These are phyloP conservation scores for Homarus gammarus DNA, from an alignment of 2,888 invertebrate species.

Conservation along the genomic window DNA sequence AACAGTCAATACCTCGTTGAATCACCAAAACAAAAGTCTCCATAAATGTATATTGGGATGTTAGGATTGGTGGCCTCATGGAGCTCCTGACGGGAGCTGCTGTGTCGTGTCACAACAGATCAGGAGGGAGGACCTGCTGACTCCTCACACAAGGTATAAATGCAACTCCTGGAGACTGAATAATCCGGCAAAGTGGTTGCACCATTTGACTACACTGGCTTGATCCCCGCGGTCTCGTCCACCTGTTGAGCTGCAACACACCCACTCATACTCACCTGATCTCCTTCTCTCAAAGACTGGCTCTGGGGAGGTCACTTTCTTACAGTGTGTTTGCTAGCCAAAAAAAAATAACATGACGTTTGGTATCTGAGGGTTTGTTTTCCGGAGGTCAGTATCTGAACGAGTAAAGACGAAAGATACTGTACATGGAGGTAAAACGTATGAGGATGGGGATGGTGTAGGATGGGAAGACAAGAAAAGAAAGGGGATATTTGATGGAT, in stretches of 20 bases:
- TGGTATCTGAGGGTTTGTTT: no score
- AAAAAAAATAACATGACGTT: neutral
- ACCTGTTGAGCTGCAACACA: neutral
- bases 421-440: no score
- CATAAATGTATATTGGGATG: no score
- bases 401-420: no score
- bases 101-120: neutral
- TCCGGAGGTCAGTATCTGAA: no score
- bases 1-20: no score
- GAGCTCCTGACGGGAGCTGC: neutral
- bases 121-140: neutral
- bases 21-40: no score
- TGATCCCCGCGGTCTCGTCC: conserved; percentile 3
- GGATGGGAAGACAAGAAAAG: no score
- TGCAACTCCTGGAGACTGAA: conserved; percentile 4
- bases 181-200: conserved; percentile 15
- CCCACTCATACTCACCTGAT: neutral
- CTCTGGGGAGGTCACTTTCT: no score
- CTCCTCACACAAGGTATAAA: neutral
- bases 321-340: neutral
- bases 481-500: no score
- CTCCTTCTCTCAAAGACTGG: neutral
- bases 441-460: no score
- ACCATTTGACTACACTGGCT: neutral
- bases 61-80: no score